A percentile compares a stretch with the other conserved stretches of the same genome.
Evolutionary conservation across 2,113 vertebrate genomes (phyloP).

Genomic region (Micronisus gabar): DNA sequence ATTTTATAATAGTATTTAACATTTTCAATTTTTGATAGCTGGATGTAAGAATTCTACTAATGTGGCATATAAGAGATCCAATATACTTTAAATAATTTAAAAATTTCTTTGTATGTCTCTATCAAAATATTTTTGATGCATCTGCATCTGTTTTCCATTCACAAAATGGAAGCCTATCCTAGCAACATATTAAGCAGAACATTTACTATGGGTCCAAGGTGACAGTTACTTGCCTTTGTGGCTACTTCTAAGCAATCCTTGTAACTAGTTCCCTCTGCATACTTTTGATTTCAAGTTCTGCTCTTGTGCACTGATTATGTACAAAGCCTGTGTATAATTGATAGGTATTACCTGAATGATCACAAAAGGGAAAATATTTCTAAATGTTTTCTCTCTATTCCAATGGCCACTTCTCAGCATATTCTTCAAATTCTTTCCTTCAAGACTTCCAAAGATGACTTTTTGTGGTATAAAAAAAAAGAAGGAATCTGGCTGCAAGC

Average conservation of each 20-base stretch:
- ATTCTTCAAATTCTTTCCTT: neutral
- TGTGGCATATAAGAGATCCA: slow-evolving; percentile 10
- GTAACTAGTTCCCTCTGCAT: neutral
- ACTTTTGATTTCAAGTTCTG: neutral
- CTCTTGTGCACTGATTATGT: neutral
- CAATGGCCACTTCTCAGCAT: neutral
- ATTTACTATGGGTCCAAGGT: neutral
- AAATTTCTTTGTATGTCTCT: slow-evolving; percentile 41
- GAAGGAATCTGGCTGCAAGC: neutral
- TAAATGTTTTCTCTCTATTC: neutral
- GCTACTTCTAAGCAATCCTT: neutral
- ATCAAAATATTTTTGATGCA: slow-evolving; percentile 63
- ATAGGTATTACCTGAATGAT: neutral
- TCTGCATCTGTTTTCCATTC: slow-evolving; percentile 17
- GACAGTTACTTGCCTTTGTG: neutral
- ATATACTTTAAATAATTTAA: slow-evolving; percentile 32
- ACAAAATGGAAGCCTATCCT: slow-evolving; percentile 18
- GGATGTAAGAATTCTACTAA: slow-evolving; percentile 53
- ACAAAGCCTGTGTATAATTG: neutral
- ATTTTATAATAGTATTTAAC: slow-evolving; percentile 73
- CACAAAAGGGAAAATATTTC: neutral
- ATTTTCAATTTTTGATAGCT: slow-evolving; percentile 69
- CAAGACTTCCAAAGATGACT: neutral
- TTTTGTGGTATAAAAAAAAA: neutral
- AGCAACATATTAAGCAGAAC: neutral